These are phyloP conservation scores for Agrochola lychnidis DNA, from an alignment of 2,888 invertebrate genomes.

Conservation along the genomic window DNA sequence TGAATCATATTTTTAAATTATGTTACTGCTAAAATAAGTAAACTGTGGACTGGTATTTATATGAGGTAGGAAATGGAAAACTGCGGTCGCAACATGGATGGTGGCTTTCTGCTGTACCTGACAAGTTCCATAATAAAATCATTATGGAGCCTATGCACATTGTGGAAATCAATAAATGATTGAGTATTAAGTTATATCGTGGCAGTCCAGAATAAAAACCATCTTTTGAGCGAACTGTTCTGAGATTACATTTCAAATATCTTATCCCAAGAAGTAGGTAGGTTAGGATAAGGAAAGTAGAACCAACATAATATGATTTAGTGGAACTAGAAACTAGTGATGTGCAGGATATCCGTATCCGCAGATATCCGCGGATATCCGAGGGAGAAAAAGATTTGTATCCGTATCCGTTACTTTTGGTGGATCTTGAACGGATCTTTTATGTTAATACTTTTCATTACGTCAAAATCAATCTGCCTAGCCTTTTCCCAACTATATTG, in stretches of 20 bases:
- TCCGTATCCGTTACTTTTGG: too few species aligned
- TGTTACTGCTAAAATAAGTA: slow-evolving; percentile 27
- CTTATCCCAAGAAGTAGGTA: neutral
- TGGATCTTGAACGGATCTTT: too few species aligned
- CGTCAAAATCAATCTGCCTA: too few species aligned
- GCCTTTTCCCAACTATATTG: too few species aligned
- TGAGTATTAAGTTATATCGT: too few species aligned
- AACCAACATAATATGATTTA: neutral
- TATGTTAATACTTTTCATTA: too few species aligned
- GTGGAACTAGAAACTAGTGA: neutral
- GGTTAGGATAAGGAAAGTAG: too few species aligned
- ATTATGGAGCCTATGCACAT: too few species aligned
- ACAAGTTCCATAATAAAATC: neutral
- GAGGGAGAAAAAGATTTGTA: too few species aligned
- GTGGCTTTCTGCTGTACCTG: neutral
- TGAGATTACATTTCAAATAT: neutral
- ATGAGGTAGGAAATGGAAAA: neutral
- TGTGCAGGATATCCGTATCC: too few species aligned
- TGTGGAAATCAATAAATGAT: neutral
- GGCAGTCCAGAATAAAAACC: neutral
- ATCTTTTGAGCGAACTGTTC: neutral
- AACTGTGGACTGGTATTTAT: slow-evolving; percentile 5
- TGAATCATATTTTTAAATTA: slow-evolving; percentile 38
- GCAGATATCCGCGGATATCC: too few species aligned
- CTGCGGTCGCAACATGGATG: neutral